Percentiles rank a stretch among this genome's conserved stretches.
These are phyloP conservation scores for human (Homo sapiens) DNA, from an alignment of 2,113 vertebrate genomes.

Conservation along the genomic window DNA sequence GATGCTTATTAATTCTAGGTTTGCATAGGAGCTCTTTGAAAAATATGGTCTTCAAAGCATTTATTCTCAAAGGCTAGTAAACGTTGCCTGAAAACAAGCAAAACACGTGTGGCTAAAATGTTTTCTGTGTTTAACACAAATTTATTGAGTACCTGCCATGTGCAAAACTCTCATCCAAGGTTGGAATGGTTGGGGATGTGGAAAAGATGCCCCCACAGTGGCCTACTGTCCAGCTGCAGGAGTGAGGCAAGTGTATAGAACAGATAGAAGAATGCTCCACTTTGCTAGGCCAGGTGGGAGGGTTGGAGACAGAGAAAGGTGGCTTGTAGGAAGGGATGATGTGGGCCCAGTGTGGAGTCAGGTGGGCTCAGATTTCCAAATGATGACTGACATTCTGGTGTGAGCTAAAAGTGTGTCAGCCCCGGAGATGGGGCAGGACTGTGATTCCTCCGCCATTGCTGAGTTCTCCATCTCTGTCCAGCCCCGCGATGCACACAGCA, in stretches of 20 bases:
- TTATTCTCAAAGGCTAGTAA: constrained; percentile 79
- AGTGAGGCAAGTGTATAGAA: fast-evolving
- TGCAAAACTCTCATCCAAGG: not conserved
- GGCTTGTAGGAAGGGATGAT: not conserved
- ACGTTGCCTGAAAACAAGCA: constrained; percentile 68
- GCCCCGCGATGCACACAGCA: not conserved
- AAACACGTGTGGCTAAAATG: constrained; percentile 39
- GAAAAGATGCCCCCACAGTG: not conserved
- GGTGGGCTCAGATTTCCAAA: not conserved
- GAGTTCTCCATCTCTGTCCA: not conserved
- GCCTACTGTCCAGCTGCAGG: not conserved
- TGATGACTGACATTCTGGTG: not conserved
- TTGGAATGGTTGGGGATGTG: not conserved
- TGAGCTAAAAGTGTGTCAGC: not conserved
- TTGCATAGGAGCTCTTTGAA: constrained; percentile 74
- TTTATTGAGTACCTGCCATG: constrained; percentile 15
- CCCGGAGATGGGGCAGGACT: not conserved
- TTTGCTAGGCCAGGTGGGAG: not conserved
- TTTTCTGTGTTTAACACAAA: constrained; percentile 57
- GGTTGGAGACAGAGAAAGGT: not conserved
- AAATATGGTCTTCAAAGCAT: constrained; percentile 79
- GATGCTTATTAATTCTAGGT: constrained; percentile 82
- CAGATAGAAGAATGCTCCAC: not conserved
- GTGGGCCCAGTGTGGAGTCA: not conserved
- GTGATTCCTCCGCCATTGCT: not conserved